Evolutionary conservation across 2,113 vertebrate genomes (phyloP).

Genomic region (Capreolus pygargus): DNA sequence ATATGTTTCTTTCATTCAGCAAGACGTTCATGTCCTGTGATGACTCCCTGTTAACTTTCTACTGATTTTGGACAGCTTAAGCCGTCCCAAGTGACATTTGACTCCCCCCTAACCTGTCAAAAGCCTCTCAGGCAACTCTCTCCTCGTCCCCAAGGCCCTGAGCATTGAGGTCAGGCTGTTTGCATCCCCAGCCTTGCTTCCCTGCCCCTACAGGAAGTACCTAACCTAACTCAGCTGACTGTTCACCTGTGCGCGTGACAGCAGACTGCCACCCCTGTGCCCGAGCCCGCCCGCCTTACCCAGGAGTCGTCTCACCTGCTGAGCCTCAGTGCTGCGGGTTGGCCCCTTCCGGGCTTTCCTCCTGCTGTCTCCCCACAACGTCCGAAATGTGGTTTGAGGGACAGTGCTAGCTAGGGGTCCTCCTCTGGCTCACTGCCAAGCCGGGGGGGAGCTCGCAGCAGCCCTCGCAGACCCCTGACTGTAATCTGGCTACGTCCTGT

Average conservation of each 20-base stretch:
- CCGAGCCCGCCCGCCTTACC: neutral
- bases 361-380: neutral
- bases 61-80: neutral
- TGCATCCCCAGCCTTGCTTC: neutral
- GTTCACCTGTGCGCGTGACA: neutral
- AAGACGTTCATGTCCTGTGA: neutral
- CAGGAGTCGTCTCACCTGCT: neutral
- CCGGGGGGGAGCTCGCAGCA: neutral
- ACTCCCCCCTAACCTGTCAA: neutral
- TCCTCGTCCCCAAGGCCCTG: neutral
- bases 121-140: neutral
- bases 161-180: neutral
- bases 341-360: neutral
- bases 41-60: neutral
- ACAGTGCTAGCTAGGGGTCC: neutral
- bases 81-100: neutral
- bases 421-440: neutral
- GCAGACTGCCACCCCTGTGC: neutral
- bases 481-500: neutral
- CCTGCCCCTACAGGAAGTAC: too few relatives aligned
- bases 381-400: neutral
- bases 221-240: neutral
- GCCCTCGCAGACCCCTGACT: accelerated
- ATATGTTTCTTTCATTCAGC: neutral
- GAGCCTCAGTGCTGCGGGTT: neutral